These are phyloP conservation scores for Ligdia adustata DNA, from an alignment of 2,888 invertebrate species.

Conservation along the genomic window DNA sequence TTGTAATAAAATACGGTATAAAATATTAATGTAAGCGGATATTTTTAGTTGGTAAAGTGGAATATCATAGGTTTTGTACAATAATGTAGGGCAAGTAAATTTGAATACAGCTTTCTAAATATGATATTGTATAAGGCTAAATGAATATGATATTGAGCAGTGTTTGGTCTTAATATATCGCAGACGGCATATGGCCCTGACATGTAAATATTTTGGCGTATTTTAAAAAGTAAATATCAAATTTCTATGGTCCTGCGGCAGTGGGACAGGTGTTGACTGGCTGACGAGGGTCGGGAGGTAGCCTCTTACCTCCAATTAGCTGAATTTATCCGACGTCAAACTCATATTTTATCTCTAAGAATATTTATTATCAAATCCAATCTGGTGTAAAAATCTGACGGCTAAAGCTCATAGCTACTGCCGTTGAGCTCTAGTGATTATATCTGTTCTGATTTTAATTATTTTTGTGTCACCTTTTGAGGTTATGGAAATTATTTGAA, in stretches of 20 bases:
- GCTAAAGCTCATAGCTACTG: constrained; percentile 13
- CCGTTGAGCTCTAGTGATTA: constrained; percentile 19
- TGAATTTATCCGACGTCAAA: constrained; percentile 39
- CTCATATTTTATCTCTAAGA: constrained; percentile 32
- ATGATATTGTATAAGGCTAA: too few relatives aligned
- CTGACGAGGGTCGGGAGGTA: constrained; percentile 59
- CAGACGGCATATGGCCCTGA: constrained; percentile 26
- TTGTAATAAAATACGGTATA: constrained; percentile 10
- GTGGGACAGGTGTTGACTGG: constrained; percentile 56
- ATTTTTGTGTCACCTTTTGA: too few relatives aligned
- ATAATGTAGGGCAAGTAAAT: constrained; percentile 4
- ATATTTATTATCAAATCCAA: constrained; percentile 26
- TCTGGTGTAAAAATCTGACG: constrained; percentile 19
- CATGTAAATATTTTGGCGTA: constrained; percentile 57
- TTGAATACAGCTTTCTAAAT: constrained; percentile 1
- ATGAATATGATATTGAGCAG: not conserved
- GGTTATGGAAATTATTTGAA: too few relatives aligned
- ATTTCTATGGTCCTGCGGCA: constrained; percentile 42
- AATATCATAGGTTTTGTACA: not conserved
- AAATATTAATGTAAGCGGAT: constrained; percentile 8
- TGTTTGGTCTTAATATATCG: constrained; percentile 23
- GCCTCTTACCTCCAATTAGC: constrained; percentile 51
- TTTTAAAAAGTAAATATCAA: constrained; percentile 50
- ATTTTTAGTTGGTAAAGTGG: constrained; percentile 8
- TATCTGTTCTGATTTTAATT: constrained; percentile 22